Percentiles rank a stretch among this genome's conserved stretches.
Conservation (phyloP, 2,888 invertebrate species). For the Philopedon plagiatum region DNA sequence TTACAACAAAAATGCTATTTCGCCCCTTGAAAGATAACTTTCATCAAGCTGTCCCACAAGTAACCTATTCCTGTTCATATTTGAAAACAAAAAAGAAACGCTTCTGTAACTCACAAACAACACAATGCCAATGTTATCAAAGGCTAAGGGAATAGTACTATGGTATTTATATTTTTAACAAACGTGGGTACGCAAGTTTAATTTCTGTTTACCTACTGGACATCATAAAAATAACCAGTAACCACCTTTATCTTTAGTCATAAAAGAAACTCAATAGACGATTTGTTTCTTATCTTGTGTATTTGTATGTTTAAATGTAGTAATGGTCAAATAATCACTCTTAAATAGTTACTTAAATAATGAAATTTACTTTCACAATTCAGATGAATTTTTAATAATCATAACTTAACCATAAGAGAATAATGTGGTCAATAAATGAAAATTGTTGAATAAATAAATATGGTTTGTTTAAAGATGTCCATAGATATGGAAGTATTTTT, state of each 20-base stretch:
- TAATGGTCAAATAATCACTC: neutral
- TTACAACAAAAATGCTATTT: constrained; percentile 10
- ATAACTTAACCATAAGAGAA: too few species aligned
- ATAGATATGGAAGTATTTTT: too few species aligned
- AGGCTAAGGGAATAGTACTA: too few species aligned
- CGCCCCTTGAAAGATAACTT: constrained; percentile 2
- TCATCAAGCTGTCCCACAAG: neutral
- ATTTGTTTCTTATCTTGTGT: neutral
- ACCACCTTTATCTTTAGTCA: neutral
- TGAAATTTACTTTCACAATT: neutral
- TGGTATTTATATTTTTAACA: too few species aligned
- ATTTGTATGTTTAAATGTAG: neutral
- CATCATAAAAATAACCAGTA: neutral
- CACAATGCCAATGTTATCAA: neutral
- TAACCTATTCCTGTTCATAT: neutral
- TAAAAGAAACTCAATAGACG: neutral
- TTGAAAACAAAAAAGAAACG: neutral
- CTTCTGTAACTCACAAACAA: neutral
- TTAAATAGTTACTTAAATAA: neutral
- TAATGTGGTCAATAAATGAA: too few species aligned
- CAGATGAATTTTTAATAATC: too few species aligned
- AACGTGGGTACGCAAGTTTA: too few species aligned
- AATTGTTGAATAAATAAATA: too few species aligned
- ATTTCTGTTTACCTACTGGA: neutral
- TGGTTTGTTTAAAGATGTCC: too few species aligned